These are phyloP conservation scores for Enteromius mattozi DNA, from an alignment of 2,797 vertebrate genomes.

Conservation along the genomic window DNA sequence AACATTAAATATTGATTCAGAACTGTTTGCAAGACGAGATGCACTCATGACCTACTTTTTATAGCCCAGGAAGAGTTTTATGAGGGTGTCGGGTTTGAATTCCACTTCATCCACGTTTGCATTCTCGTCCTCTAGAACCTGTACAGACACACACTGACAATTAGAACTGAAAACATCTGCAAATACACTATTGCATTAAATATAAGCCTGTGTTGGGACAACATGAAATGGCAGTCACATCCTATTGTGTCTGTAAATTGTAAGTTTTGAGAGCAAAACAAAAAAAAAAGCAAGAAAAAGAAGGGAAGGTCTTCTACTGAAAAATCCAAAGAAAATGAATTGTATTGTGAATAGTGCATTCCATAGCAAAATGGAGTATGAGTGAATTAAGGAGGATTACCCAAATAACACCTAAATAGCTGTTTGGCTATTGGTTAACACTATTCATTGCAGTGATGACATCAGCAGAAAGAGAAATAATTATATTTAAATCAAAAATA, in stretches of 20 bases:
- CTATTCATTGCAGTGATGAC: not conserved
- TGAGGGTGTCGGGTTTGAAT: slow-evolving; percentile 95
- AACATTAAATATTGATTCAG: not conserved
- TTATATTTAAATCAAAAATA: not conserved
- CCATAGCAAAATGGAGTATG: no score
- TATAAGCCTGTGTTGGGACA: not conserved
- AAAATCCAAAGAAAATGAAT: not conserved
- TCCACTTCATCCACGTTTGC: slow-evolving; percentile 98
- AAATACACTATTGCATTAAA: not conserved
- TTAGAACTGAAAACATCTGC: not conserved
- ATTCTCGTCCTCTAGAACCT: slow-evolving; percentile 98
- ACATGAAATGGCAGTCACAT: not conserved
- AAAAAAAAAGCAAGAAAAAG: no score
- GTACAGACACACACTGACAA: slow-evolving; percentile 42
- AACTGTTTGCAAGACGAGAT: not conserved
- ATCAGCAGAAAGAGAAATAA: not conserved
- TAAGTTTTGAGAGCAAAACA: not conserved
- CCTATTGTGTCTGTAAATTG: not conserved
- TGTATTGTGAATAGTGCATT: not conserved
- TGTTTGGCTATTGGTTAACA: not conserved
- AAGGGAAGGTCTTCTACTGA: not conserved
- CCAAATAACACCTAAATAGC: not conserved
- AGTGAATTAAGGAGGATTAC: not conserved
- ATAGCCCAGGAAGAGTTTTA: slow-evolving; percentile 97
- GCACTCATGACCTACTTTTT: slow-evolving; percentile 88